Percentiles rank a stretch among this genome's conserved stretches.
These are phyloP conservation scores for Limulus polyphemus DNA, from an alignment of 2,888 invertebrate genomes.

Conservation along the genomic window DNA sequence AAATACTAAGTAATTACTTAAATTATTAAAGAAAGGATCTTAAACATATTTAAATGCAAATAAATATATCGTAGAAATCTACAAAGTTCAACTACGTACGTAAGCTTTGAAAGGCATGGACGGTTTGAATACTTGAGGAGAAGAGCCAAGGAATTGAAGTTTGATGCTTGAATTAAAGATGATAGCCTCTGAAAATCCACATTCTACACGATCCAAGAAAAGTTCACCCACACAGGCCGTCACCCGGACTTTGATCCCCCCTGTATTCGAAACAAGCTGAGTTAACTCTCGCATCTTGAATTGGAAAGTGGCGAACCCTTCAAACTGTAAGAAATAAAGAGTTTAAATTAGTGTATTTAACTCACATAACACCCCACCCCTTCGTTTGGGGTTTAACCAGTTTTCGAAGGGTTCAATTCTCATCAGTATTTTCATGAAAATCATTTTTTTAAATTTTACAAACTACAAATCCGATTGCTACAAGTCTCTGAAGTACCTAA, in stretches of 20 bases:
- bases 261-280: slow-evolving; percentile 51
- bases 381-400: no score
- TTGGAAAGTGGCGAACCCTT: slow-evolving; percentile 73
- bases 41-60: no score
- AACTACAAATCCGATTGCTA: no score
- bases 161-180: slow-evolving; percentile 75
- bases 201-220: slow-evolving; percentile 67
- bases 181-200: slow-evolving; percentile 75
- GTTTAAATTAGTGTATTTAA: neutral
- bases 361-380: no score
- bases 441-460: no score
- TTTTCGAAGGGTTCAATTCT: no score
- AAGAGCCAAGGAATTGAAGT: slow-evolving; percentile 71
- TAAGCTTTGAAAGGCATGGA: slow-evolving; percentile 78
- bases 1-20: no score
- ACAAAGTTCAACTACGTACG: slow-evolving; percentile 44
- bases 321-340: slow-evolving; percentile 48
- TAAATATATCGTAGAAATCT: no score
- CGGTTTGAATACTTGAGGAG: slow-evolving; percentile 90
- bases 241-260: slow-evolving; percentile 66
- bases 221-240: slow-evolving; percentile 76
- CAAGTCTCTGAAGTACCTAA: no score
- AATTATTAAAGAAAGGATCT: no score
- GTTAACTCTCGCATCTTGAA: slow-evolving; percentile 70
- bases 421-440: no score